Conservation (phyloP, 2,888 invertebrate species). For the Diabrotica balteata region DNA sequence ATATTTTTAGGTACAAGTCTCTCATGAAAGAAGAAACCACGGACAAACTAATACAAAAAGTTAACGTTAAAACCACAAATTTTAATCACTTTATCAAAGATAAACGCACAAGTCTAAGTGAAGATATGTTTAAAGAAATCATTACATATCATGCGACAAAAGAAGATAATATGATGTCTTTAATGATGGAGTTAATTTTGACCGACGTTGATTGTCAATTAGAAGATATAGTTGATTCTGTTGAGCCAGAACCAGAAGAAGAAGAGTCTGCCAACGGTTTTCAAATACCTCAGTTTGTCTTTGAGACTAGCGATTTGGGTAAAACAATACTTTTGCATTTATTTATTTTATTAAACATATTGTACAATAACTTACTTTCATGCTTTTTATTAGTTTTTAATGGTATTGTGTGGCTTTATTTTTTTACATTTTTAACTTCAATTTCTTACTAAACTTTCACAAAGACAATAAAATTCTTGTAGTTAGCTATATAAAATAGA, state of each 20-base stretch:
- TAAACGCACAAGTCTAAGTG: constrained; percentile 20
- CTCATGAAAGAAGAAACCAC: constrained; percentile 35
- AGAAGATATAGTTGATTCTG: constrained; percentile 36
- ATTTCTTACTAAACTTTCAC: too few relatives aligned
- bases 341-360: too few relatives aligned
- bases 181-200: constrained; percentile 48
- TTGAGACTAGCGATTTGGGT: constrained; percentile 43
- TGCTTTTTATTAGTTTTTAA: too few relatives aligned
- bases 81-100: constrained; percentile 39
- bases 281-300: constrained; percentile 14
- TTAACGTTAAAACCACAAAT: constrained; percentile 41
- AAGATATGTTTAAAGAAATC: constrained; percentile 42
- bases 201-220: constrained; percentile 42
- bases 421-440: too few relatives aligned
- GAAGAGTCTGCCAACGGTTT: neutral
- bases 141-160: constrained; percentile 43
- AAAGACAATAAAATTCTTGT: too few relatives aligned
- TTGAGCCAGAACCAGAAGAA: constrained; percentile 19
- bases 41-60: constrained; percentile 32
- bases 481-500: too few relatives aligned
- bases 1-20: constrained; percentile 35
- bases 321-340: neutral
- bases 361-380: too few relatives aligned
- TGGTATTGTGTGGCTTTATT: too few relatives aligned
- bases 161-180: constrained; percentile 46